phyloP scores from a whole-genome alignment of 2,113 vertebrate genomes.

The human (Homo sapiens) region DNA sequence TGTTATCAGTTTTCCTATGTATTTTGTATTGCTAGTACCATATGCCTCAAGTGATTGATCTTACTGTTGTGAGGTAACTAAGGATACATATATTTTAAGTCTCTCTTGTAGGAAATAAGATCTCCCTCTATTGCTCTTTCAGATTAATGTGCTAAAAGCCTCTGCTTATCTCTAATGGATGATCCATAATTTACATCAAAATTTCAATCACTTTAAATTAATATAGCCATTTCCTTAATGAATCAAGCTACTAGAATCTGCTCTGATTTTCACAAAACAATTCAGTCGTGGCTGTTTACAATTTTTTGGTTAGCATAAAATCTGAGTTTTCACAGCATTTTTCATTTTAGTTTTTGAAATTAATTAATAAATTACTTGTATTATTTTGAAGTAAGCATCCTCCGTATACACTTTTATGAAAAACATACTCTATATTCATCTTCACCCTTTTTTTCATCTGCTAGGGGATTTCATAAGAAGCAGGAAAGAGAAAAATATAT shows the following conservation, averaged over 20 bases:
- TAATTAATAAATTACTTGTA: conserved; percentile 42
- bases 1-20: conserved; percentile 59
- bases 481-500: conserved; percentile 30
- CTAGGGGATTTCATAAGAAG: background rate
- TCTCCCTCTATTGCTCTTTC: conserved; percentile 48
- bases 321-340: background rate
- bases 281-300: background rate
- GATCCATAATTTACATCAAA: conserved; percentile 66
- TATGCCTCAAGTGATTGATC: conserved; percentile 67
- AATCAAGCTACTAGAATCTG: conserved; percentile 61
- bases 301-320: conserved; percentile 27
- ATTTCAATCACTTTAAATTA: conserved; percentile 76
- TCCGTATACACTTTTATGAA: background rate
- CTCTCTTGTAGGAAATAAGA: conserved; percentile 68
- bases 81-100: conserved; percentile 66
- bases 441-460: background rate
- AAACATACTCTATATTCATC: background rate
- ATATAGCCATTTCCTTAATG: conserved; percentile 75
- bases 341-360: conserved; percentile 45
- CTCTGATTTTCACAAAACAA: conserved; percentile 53
- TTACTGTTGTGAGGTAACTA: conserved; percentile 53
- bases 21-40: conserved; percentile 58
- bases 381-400: conserved; percentile 44
- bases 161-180: conserved; percentile 66
- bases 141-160: conserved; percentile 72